Evolutionary conservation across 2,888 invertebrate genomes (phyloP).

Genomic region (Ennomos erosarius): DNA sequence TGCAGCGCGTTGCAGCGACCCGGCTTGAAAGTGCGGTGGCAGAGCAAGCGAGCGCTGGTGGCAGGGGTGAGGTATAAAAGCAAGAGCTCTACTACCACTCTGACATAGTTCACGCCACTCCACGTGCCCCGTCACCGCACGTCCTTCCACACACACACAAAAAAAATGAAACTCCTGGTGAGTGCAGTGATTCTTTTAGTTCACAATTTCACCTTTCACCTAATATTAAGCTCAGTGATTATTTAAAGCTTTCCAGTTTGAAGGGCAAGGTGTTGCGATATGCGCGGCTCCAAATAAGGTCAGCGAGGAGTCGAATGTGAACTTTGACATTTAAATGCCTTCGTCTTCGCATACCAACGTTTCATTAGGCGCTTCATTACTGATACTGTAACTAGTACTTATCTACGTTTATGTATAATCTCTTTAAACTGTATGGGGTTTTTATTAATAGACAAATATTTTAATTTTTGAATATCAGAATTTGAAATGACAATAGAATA

Average conservation of each 20-base stretch:
- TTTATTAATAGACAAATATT: too few species aligned
- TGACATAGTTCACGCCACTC: constrained; percentile 78
- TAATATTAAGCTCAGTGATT: constrained; percentile 15
- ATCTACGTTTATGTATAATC: constrained; percentile 8
- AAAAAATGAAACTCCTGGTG: constrained; percentile 81
- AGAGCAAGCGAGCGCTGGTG: constrained; percentile 68
- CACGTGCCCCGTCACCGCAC: constrained; percentile 74
- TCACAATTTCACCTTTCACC: constrained; percentile 30
- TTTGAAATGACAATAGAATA: too few species aligned
- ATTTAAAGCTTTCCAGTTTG: constrained; percentile 42
- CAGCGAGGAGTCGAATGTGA: constrained; percentile 64
- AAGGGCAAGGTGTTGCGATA: constrained; percentile 66
- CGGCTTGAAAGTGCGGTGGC: constrained; percentile 80
- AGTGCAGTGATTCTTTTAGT: constrained; percentile 61
- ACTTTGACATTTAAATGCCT: constrained; percentile 73
- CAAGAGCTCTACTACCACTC: constrained; percentile 77
- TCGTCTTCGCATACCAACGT: constrained; percentile 61
- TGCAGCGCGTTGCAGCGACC: constrained; percentile 67
- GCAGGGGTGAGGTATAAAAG: constrained; percentile 85
- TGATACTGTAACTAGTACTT: background rate
- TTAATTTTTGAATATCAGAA: too few species aligned
- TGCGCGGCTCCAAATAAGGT: constrained; percentile 65
- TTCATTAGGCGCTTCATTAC: constrained; percentile 51
- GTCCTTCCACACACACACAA: constrained; percentile 62
- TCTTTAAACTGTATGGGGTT: background rate